phyloP scores from a whole-genome alignment of 2,113 vertebrate genomes.

The Hypanus sabinus region DNA sequence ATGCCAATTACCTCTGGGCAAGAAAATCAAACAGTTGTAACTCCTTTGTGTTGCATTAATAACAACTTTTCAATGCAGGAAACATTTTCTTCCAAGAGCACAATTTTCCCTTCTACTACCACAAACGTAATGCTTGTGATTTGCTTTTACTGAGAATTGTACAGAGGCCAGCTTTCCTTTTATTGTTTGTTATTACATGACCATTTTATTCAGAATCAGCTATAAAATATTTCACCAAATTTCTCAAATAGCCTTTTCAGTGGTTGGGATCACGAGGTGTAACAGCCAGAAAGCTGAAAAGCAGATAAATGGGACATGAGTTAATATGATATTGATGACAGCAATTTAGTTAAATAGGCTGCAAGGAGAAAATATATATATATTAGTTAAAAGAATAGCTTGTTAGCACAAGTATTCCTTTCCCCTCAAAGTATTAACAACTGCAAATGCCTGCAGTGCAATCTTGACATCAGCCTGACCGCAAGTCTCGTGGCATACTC shows the following conservation, averaged over 20 bases:
- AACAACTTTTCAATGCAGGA: background rate
- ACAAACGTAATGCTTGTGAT: background rate
- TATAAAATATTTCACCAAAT: background rate
- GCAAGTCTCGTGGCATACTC: background rate
- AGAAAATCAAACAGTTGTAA: no score
- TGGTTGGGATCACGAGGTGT: background rate
- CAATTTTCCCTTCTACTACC: background rate
- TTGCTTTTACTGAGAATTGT: background rate
- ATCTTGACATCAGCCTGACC: slow-evolving; percentile 39
- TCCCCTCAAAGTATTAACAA: slow-evolving; percentile 18
- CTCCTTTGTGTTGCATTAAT: background rate
- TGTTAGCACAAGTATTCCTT: slow-evolving; percentile 24
- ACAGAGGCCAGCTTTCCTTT: background rate
- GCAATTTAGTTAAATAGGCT: background rate
- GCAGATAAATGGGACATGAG: background rate
- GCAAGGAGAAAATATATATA: background rate
- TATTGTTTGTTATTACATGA: slow-evolving; percentile 17
- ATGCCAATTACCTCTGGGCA: background rate
- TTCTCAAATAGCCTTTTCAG: slow-evolving; percentile 22
- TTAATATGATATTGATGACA: slow-evolving; percentile 9
- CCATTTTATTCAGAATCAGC: background rate
- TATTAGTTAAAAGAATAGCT: slow-evolving; percentile 8
- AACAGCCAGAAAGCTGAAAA: slow-evolving; percentile 12
- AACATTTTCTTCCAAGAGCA: background rate
- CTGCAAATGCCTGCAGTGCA: background rate